phyloP scores from a whole-genome alignment of 2,797 vertebrate genomes.

The Megaceryle alcyon region DNA sequence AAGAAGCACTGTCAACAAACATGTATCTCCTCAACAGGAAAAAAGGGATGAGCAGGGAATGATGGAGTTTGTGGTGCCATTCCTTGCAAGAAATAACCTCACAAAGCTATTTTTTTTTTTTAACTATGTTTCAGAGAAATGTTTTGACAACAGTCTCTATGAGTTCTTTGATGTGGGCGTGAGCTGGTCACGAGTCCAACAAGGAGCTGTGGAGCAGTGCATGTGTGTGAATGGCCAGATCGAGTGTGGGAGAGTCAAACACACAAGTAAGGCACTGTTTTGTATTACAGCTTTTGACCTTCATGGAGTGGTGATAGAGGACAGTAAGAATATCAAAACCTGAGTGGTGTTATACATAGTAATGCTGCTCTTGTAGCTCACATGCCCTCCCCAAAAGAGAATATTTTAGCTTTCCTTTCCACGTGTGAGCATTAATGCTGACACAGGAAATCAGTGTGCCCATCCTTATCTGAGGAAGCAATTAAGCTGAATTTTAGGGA shows the following conservation, averaged over 20 bases:
- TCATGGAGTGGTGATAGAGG: not conserved
- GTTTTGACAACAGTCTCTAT: conserved; percentile 87
- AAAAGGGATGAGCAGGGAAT: not conserved
- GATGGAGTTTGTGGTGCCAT: not conserved
- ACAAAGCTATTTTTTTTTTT: not conserved
- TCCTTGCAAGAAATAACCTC: not conserved
- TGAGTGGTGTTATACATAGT: fast-evolving
- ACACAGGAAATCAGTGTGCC: not conserved
- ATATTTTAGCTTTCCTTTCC: not conserved
- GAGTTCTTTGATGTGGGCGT: conserved; percentile 84
- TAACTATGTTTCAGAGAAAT: conserved; percentile 82
- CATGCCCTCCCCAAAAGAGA: not conserved
- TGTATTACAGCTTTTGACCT: not conserved
- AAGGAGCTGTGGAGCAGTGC: conserved; percentile 86
- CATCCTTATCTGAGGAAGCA: not conserved
- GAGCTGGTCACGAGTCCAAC: conserved; percentile 87
- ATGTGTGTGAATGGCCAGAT: conserved; percentile 74
- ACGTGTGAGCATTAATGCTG: not conserved
- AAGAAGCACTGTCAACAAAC: not conserved
- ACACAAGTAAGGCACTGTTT: conserved; percentile 79
- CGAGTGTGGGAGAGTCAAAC: conserved; percentile 76
- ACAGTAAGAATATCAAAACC: not conserved
- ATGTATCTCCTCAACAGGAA: not conserved
- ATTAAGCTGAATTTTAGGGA: not conserved
- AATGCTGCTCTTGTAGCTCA: not conserved